These are phyloP conservation scores for Drosophila tropicalis DNA, from an alignment of 1,140 invertebrate genomes.

Conservation along the genomic window DNA sequence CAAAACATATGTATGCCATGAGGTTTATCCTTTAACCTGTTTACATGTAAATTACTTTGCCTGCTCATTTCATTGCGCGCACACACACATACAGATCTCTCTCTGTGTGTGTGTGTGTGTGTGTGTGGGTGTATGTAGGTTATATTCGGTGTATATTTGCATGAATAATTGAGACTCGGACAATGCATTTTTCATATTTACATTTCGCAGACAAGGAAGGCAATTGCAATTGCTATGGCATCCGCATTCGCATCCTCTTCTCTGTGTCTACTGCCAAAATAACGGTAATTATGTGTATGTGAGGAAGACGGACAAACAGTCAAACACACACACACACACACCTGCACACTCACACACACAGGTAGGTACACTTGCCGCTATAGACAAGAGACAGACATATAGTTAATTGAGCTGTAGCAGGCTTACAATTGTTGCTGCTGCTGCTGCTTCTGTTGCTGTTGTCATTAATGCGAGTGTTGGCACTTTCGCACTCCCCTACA, in stretches of 20 bases:
- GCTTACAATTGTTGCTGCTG: slow-evolving; percentile 63
- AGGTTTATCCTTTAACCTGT: slow-evolving; percentile 60
- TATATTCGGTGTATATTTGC: slow-evolving; percentile 10
- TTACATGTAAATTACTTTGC: slow-evolving; percentile 56
- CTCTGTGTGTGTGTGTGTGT: slow-evolving; percentile 1
- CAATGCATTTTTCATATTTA: slow-evolving; percentile 60
- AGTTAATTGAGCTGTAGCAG: slow-evolving; percentile 78
- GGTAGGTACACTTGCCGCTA: slow-evolving; percentile 4
- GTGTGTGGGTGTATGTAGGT: slow-evolving; percentile 6
- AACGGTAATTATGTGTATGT: slow-evolving; percentile 68
- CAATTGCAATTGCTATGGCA: slow-evolving; percentile 68
- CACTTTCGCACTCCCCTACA: slow-evolving; percentile 67
- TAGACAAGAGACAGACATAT: slow-evolving; percentile 48
- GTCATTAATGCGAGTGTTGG: slow-evolving; percentile 80
- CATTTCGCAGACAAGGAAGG: slow-evolving; percentile 28
- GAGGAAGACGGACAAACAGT: slow-evolving; percentile 30
- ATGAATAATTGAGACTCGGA: slow-evolving; percentile 53
- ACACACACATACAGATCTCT: slow-evolving; percentile 13
- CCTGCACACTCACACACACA: background rate
- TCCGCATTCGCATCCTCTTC: slow-evolving; percentile 14
- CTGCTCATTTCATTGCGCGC: slow-evolving; percentile 51
- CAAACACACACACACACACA: slow-evolving; percentile 31
- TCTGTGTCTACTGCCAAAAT: slow-evolving; percentile 67
- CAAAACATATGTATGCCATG: slow-evolving; percentile 32
- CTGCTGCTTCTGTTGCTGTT: slow-evolving; percentile 32